Percentiles rank a stretch among this genome's conserved stretches.
Evolutionary conservation across 2,797 vertebrate genomes (phyloP).

Genomic region (Eulemur albifrons): DNA sequence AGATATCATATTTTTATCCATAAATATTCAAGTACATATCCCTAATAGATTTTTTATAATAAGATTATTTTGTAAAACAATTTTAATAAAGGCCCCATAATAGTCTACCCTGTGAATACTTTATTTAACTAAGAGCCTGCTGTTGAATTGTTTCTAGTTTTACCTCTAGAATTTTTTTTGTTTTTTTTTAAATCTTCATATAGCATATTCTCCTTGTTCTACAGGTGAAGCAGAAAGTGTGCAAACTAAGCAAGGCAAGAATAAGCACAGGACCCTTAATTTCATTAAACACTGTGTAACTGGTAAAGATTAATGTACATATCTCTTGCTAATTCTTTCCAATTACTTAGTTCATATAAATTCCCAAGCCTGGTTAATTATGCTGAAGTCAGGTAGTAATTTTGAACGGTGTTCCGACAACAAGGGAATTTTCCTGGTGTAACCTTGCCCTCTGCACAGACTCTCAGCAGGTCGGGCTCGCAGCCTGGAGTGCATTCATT

Average conservation of each 20-base stretch:
- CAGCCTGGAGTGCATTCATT: slow-evolving; percentile 89
- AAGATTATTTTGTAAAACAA: background rate
- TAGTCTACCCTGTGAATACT: background rate
- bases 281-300: slow-evolving; percentile 91
- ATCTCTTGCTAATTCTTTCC: slow-evolving; percentile 91
- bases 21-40: background rate
- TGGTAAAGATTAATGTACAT: slow-evolving; percentile 92
- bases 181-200: background rate
- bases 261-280: slow-evolving; percentile 84
- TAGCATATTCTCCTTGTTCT: slow-evolving; percentile 59
- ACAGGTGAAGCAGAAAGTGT: slow-evolving; percentile 78
- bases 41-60: background rate
- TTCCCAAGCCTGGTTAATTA: slow-evolving; percentile 92
- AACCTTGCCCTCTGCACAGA: slow-evolving; percentile 86
- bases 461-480: slow-evolving; percentile 87
- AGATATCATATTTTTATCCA: background rate
- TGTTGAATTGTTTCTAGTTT: background rate
- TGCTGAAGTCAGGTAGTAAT: slow-evolving; percentile 88
- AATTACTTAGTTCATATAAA: slow-evolving; percentile 92
- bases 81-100: background rate
- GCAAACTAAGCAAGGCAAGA: slow-evolving; percentile 74
- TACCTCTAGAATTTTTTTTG: background rate
- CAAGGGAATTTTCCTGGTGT: slow-evolving; percentile 88
- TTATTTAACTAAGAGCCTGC: background rate
- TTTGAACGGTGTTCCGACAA: slow-evolving; percentile 86